Percentiles rank a stretch among this genome's conserved stretches.
Conservation (phyloP, 2,888 invertebrate genomes). For the Phengaris alcon region DNA sequence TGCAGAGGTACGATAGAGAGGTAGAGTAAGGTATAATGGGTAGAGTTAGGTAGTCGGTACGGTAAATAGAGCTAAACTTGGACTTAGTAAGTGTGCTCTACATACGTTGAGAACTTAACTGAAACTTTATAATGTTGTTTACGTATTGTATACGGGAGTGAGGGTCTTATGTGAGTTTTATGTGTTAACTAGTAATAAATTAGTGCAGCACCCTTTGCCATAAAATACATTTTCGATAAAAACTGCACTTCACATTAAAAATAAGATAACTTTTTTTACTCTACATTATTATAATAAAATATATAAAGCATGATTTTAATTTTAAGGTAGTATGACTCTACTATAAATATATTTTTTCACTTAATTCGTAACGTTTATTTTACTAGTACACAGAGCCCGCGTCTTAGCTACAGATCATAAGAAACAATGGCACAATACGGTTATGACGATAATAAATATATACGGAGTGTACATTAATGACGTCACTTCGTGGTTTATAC, state of each 20-base stretch:
- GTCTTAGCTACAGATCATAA: neutral
- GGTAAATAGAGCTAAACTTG: slow-evolving; percentile 6
- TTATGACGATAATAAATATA: slow-evolving; percentile 1
- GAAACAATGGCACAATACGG: neutral
- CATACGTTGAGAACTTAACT: neutral
- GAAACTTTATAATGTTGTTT: neutral
- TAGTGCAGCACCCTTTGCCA: too few species aligned
- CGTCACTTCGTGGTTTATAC: neutral
- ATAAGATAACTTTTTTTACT: too few species aligned
- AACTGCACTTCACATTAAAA: too few species aligned
- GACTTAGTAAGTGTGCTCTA: neutral
- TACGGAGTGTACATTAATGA: neutral
- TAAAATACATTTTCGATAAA: too few species aligned
- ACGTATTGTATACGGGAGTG: neutral
- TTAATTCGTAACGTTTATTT: too few species aligned
- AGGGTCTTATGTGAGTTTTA: neutral
- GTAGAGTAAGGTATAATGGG: neutral
- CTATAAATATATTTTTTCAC: too few species aligned
- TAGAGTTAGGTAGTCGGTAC: neutral
- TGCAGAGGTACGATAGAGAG: too few species aligned
- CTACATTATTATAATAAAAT: too few species aligned
- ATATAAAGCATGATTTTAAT: too few species aligned
- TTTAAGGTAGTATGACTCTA: too few species aligned
- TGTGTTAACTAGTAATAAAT: neutral
- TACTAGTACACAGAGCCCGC: too few species aligned